Percentiles rank a stretch among this genome's conserved stretches.
These are phyloP conservation scores for Aleadryas rufinucha DNA, from an alignment of 2,113 vertebrate genomes.

Conservation along the genomic window DNA sequence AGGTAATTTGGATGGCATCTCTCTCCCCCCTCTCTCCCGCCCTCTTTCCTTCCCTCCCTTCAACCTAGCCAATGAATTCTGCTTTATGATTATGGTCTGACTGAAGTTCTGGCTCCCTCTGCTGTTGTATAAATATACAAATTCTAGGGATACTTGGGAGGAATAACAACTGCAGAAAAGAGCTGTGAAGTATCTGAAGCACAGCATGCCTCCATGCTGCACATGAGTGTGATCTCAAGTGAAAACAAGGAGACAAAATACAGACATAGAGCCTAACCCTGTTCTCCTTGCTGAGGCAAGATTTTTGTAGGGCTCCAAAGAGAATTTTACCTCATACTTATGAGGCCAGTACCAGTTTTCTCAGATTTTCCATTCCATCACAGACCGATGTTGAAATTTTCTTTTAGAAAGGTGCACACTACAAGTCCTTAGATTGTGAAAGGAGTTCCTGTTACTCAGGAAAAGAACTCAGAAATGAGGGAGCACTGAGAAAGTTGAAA, in stretches of 20 bases:
- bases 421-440: background rate
- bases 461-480: background rate
- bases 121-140: background rate
- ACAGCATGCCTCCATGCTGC: fast-evolving
- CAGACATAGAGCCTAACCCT: background rate
- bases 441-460: background rate
- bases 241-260: background rate
- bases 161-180: background rate
- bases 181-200: background rate
- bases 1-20: constrained; percentile 2
- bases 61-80: background rate
- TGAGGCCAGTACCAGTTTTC: background rate
- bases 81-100: background rate
- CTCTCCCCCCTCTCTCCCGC: background rate
- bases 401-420: background rate
- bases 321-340: background rate
- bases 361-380: background rate
- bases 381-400: background rate
- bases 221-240: fast-evolving
- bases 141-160: background rate
- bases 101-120: constrained; percentile 59
- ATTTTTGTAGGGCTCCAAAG: background rate
- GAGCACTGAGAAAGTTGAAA: background rate
- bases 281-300: background rate
- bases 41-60: background rate